These are phyloP conservation scores for Oscheius sp. DNA, from an alignment of 2,888 invertebrate genomes.

Conservation along the genomic window DNA sequence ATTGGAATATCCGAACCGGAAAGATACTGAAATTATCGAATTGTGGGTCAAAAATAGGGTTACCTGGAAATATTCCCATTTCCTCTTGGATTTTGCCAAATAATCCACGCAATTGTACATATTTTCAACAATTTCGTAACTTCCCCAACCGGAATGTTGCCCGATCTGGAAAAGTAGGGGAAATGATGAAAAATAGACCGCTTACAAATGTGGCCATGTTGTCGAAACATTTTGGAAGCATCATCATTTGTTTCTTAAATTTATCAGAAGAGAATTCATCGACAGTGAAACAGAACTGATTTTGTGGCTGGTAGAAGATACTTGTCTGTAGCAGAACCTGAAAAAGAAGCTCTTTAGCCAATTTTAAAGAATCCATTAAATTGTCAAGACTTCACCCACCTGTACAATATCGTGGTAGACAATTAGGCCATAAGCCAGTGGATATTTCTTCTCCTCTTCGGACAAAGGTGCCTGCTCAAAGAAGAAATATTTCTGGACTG, in stretches of 20 bases:
- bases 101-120: conserved; percentile 36
- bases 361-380: too few species aligned
- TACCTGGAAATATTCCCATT: conserved; percentile 39
- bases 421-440: conserved; percentile 31
- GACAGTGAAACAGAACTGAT: conserved; percentile 32
- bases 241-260: conserved; percentile 28
- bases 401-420: conserved; percentile 34
- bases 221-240: conserved; percentile 17
- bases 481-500: conserved; percentile 27
- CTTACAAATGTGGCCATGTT: conserved; percentile 36
- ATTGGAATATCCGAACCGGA: conserved; percentile 56
- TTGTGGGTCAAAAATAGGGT: background rate
- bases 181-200: too few species aligned
- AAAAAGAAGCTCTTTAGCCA: background rate
- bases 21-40: conserved; percentile 42
- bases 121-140: conserved; percentile 33
- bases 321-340: conserved; percentile 33
- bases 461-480: conserved; percentile 33
- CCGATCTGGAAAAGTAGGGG: conserved; percentile 20
- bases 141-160: conserved; percentile 28
- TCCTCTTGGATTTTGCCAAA: conserved; percentile 11
- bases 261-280: conserved; percentile 13
- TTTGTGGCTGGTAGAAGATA: conserved; percentile 37
- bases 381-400: conserved; percentile 9
- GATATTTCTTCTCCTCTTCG: conserved; percentile 22